These are phyloP conservation scores for Clistopyga incitator DNA, from an alignment of 2,888 invertebrate genomes.

Conservation along the genomic window DNA sequence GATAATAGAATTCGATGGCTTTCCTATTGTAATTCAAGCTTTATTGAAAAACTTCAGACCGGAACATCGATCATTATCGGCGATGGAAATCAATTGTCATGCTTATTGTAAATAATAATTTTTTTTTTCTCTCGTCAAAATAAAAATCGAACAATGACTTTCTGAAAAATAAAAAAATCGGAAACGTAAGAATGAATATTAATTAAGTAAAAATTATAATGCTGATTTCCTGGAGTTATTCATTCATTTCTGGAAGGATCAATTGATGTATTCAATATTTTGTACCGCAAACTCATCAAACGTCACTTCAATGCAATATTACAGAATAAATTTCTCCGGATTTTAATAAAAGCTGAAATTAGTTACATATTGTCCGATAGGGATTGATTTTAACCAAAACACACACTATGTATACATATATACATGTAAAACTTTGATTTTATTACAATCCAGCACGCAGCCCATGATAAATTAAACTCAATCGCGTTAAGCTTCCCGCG, in stretches of 20 bases:
- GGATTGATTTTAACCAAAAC: slow-evolving; percentile 7
- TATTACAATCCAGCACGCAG: slow-evolving; percentile 56
- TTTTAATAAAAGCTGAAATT: slow-evolving; percentile 34
- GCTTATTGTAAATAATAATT: too few species aligned
- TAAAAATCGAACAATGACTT: too few species aligned
- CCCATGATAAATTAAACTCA: slow-evolving; percentile 62
- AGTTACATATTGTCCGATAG: slow-evolving; percentile 32
- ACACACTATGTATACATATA: background rate
- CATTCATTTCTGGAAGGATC: too few species aligned
- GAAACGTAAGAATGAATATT: too few species aligned
- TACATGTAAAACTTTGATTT: slow-evolving; percentile 63
- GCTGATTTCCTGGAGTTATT: too few species aligned
- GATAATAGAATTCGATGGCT: background rate
- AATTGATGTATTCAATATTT: too few species aligned
- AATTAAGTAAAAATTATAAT: too few species aligned
- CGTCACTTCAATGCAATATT: background rate
- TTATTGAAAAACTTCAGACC: background rate
- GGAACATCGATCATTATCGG: background rate
- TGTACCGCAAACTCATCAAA: background rate
- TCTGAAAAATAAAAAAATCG: too few species aligned
- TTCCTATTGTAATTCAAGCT: background rate
- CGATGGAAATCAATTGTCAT: background rate
- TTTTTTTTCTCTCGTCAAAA: too few species aligned
- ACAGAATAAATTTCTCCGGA: slow-evolving; percentile 4
- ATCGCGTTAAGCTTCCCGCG: slow-evolving; percentile 35